Base-by-base conservation (phyloP, 2,797 vertebrate genomes). In the Nyctibius grandis region DNA sequence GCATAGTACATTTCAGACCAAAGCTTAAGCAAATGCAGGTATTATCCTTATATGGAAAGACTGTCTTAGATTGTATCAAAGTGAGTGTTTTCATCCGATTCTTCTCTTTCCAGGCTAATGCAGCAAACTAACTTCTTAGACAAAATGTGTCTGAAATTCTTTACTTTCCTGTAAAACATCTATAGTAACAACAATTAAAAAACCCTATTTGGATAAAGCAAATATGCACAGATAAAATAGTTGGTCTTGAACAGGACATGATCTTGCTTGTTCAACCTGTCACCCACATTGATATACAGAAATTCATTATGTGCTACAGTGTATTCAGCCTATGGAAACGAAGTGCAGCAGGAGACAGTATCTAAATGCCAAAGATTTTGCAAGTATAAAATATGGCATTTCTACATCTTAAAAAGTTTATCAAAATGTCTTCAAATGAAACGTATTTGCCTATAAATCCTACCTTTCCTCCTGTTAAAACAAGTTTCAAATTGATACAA, bases 241-340 rank as follows among this genome's bases (percentile, higher is more conserved):
- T 11, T 90, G 73, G 33, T 91, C 28, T 90, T 85, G 57, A 95
- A 74, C 26, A 74, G 70, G 67, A 91, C 21, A 74, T 59, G 73
- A 95, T 84, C 92, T 96, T 97, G 94, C 95, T 89, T 96, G 86
- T 95, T 97, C 91, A 95, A 96, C 78, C 93, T 93, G 91, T 74
- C 25, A 87, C 9, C 48, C 28, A 70, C 33, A 70, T 28, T n/a
- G 85, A 67, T 48, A 57, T 23, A 74, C 28, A 54, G 22, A 86
- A 96, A 80, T 94, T 60, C 68, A 94, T 91, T 84, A 61, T 22
- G 13, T 86, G 73, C 82, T 80, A 96, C 31, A 83, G 15, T 11
- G 40, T 7, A 42, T 29, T 90, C 70, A 69, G 63, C 12, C 57
- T 56, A 59, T 34, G 42, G 42, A 83, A 86, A 77, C 61, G 20